Conservation (phyloP, 2,797 vertebrate genomes). For the Bovichtus diacanthus region DNA sequence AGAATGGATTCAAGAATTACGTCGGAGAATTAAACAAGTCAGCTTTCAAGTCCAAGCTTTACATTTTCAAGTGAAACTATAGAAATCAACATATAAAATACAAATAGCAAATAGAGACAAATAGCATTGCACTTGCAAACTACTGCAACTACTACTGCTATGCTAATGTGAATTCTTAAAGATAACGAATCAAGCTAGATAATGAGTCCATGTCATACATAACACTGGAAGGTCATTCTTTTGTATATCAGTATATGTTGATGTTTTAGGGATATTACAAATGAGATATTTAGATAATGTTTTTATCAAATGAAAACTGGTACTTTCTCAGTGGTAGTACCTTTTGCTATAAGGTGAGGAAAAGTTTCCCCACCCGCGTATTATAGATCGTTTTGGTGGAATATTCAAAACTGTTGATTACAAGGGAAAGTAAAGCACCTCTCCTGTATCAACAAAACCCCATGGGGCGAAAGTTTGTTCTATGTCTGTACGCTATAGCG, state of each 20-base stretch:
- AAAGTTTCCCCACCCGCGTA: background rate
- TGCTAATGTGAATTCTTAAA: background rate
- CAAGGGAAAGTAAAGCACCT: conserved; percentile 76
- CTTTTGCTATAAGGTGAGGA: conserved; percentile 1
- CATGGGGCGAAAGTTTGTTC: conserved; percentile 83
- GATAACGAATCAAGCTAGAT: background rate
- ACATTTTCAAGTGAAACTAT: background rate
- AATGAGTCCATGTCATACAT: background rate
- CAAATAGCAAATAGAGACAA: background rate
- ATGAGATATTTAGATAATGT: background rate
- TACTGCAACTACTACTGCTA: background rate
- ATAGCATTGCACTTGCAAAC: background rate
- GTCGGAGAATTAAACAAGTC: background rate
- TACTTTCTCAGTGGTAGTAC: background rate
- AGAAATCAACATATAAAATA: background rate
- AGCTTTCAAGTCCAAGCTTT: background rate
- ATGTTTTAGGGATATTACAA: background rate
- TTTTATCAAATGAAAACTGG: conserved; percentile 14
- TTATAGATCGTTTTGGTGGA: conserved; percentile 61
- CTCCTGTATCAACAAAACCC: conserved; percentile 77
- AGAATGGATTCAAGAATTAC: background rate
- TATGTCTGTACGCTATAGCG: conserved; percentile 81
- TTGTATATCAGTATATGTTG: background rate
- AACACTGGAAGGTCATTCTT: background rate
- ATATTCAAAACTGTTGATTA: conserved; percentile 78